phyloP scores from a whole-genome alignment of 1,140 invertebrate genomes.

The Oscheius sp. region DNA sequence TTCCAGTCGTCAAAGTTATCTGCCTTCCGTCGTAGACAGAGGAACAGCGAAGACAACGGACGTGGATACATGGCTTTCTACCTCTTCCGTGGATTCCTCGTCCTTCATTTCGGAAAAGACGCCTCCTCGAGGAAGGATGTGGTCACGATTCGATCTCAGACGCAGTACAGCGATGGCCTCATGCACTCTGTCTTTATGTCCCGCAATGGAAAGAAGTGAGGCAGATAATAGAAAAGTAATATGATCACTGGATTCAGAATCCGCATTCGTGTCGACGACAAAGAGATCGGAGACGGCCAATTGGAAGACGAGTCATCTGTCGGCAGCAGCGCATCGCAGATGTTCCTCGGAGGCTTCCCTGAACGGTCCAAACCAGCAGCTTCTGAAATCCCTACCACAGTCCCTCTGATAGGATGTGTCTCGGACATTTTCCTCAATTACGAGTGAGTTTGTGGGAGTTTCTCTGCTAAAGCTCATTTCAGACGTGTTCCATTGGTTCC shows the following conservation, averaged over 20 bases:
- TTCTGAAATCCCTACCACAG: slow-evolving; percentile 46
- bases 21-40: not conserved
- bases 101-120: slow-evolving; percentile 53
- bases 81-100: slow-evolving; percentile 50
- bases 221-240: not conserved
- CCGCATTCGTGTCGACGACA: slow-evolving; percentile 52
- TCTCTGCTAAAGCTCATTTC: slow-evolving; percentile 8
- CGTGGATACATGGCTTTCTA: slow-evolving; percentile 56
- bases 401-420: slow-evolving; percentile 54
- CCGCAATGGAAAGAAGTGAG: slow-evolving; percentile 45
- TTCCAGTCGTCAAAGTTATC: slow-evolving; percentile 48
- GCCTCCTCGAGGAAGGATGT: slow-evolving; percentile 38
- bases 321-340: slow-evolving; percentile 30
- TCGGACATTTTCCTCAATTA: slow-evolving; percentile 58
- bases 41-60: slow-evolving; percentile 28
- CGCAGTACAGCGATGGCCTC: slow-evolving; percentile 53
- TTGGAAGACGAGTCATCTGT: slow-evolving; percentile 51
- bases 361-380: slow-evolving; percentile 37
- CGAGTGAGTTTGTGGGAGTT: slow-evolving; percentile 39
- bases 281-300: slow-evolving; percentile 45
- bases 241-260: slow-evolving; percentile 42
- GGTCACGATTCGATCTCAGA: slow-evolving; percentile 47
- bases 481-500: slow-evolving; percentile 52
- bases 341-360: slow-evolving; percentile 45
- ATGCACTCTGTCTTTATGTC: slow-evolving; percentile 56